These are phyloP conservation scores for Cuculus canorus DNA, from an alignment of 2,797 vertebrate genomes.

Conservation along the genomic window DNA sequence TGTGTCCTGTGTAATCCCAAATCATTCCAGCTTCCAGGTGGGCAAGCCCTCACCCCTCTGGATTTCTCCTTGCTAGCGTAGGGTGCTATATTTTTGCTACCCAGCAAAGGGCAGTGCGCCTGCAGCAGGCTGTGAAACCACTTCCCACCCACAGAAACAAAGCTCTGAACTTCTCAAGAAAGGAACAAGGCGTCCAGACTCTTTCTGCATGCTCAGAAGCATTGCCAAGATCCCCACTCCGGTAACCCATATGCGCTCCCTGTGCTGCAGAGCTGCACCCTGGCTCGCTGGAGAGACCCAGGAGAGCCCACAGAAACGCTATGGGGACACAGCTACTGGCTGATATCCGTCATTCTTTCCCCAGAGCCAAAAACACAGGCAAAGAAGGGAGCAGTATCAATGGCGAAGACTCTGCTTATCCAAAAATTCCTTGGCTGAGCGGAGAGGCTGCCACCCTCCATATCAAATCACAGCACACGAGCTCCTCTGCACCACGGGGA, in stretches of 20 bases:
- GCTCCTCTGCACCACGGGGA: not conserved
- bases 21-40: not conserved
- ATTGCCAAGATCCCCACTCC: not conserved
- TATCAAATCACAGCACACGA: not conserved
- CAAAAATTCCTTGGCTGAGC: not conserved
- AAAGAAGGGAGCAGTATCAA: not conserved
- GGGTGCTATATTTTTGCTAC: not conserved
- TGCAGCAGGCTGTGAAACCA: not conserved
- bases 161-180: constrained; percentile 49
- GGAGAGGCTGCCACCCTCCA: not conserved
- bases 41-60: not conserved
- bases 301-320: not conserved
- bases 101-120: not conserved
- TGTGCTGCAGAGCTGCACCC: not conserved
- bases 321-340: not conserved
- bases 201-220: not conserved
- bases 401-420: not conserved
- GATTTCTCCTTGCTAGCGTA: not conserved
- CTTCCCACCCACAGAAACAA: constrained; percentile 40
- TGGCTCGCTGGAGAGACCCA: not conserved
- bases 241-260: not conserved
- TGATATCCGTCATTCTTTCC: not conserved
- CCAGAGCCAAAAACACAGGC: not conserved
- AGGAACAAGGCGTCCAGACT: constrained; percentile 15
- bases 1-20: not conserved